Evolutionary conservation across 2,888 invertebrate genomes (phyloP).

Genomic region (Trissolcus brochymenae): DNA sequence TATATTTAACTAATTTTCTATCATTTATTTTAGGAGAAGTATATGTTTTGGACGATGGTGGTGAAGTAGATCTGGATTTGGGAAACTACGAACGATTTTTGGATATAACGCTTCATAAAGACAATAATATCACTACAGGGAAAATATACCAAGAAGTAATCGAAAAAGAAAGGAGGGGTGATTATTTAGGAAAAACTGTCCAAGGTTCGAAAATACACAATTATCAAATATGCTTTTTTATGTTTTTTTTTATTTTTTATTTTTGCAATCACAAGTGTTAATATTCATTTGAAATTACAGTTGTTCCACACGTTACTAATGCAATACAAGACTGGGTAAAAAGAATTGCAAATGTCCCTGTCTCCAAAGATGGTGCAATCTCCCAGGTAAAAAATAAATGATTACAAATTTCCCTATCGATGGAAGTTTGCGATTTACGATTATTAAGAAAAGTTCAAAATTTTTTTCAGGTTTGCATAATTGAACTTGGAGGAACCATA

Average conservation of each 20-base stretch:
- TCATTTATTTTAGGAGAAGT: slow-evolving; percentile 78
- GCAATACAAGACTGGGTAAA: slow-evolving; percentile 99
- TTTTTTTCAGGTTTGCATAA: slow-evolving; percentile 84
- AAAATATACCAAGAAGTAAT: slow-evolving; percentile 98
- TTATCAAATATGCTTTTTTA: neutral
- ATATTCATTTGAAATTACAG: slow-evolving; percentile 76
- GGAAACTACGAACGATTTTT: slow-evolving; percentile 99
- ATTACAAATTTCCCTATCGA: no score
- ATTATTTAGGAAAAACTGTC: slow-evolving; percentile 98
- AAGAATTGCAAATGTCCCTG: slow-evolving; percentile 91
- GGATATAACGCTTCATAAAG: slow-evolving; percentile 94
- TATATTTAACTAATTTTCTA: neutral
- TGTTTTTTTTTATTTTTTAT: slow-evolving; percentile 2
- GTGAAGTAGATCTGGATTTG: slow-evolving; percentile 99
- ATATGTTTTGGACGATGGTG: slow-evolving; percentile 98
- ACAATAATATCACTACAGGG: slow-evolving; percentile 99
- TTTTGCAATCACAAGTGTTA: neutral
- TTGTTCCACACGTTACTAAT: slow-evolving; percentile 98
- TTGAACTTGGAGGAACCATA: slow-evolving; percentile 97
- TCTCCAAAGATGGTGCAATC: slow-evolving; percentile 82
- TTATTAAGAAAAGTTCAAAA: neutral
- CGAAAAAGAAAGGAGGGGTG: slow-evolving; percentile 93
- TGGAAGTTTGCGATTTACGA: neutral
- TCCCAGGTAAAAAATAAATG: slow-evolving; percentile 78
- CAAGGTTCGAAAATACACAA: slow-evolving; percentile 81